A percentile compares a stretch with the other conserved stretches of the same genome.
These are phyloP conservation scores for Allobates femoralis DNA, from an alignment of 2,797 vertebrate species.

Conservation along the genomic window DNA sequence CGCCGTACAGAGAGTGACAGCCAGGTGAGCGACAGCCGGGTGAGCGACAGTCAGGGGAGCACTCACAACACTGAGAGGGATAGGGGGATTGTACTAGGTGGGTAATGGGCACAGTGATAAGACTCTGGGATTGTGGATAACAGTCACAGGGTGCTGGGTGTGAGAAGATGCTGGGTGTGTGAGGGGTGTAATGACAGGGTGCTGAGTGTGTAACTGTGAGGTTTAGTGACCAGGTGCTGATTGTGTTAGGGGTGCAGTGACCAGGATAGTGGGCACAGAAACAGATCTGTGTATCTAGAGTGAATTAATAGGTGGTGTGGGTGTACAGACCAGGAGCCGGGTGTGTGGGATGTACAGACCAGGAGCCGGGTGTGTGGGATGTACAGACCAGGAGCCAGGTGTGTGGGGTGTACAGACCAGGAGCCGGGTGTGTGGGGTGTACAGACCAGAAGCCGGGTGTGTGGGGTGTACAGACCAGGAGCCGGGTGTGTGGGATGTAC, in stretches of 20 bases:
- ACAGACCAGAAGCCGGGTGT: too few relatives aligned
- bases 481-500: neutral
- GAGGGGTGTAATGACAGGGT: neutral
- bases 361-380: neutral
- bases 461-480: neutral
- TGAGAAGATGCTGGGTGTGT: neutral
- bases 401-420: neutral
- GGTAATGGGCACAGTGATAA: neutral
- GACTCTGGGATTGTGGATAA: neutral
- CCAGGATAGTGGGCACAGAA: too few relatives aligned
- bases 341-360: neutral
- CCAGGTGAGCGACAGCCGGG: too few relatives aligned
- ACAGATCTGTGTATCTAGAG: neutral
- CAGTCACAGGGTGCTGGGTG: neutral
- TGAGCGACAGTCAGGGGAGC: slow-evolving; percentile 33
- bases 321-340: neutral
- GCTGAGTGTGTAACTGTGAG: neutral
- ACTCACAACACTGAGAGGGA: neutral
- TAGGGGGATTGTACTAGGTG: neutral
- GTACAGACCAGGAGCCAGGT: neutral
- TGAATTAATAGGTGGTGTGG: neutral
- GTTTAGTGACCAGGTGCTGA: neutral
- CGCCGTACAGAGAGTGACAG: neutral
- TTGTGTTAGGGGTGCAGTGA: neutral
- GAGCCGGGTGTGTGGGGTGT: neutral